phyloP scores from a whole-genome alignment of 2,888 invertebrate species.

The Luperina testacea region DNA sequence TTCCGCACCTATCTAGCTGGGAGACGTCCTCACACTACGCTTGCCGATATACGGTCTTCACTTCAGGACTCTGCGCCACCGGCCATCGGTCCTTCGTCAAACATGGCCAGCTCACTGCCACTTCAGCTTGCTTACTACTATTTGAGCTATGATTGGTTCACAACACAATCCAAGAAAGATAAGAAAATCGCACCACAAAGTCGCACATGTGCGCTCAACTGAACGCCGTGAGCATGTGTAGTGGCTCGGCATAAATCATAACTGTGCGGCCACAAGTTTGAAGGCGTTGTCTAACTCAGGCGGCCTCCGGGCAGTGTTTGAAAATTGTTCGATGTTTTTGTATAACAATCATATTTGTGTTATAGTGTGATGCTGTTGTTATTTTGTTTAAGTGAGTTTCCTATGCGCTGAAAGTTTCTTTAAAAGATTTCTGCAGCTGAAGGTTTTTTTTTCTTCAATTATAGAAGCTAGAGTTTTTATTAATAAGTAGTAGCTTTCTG shows the following conservation, averaged over 20 bases:
- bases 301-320: slow-evolving; percentile 62
- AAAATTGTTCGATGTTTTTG: slow-evolving; percentile 58
- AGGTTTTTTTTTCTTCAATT: neutral
- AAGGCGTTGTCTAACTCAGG: slow-evolving; percentile 69
- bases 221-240: slow-evolving; percentile 47
- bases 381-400: slow-evolving; percentile 29
- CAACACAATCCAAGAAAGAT: neutral
- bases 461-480: neutral
- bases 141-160: neutral
- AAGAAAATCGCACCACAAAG: slow-evolving; percentile 12
- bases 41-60: no score
- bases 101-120: neutral
- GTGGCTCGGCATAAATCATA: slow-evolving; percentile 67
- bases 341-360: slow-evolving; percentile 45
- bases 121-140: neutral
- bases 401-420: neutral
- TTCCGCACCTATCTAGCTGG: neutral
- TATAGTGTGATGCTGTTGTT: slow-evolving; percentile 35
- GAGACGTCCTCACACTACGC: neutral
- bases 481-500: neutral
- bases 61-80: neutral
- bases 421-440: neutral
- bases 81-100: neutral
- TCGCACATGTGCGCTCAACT: slow-evolving; percentile 26
- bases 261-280: slow-evolving; percentile 62